Evolutionary conservation across 2,888 invertebrate genomes (phyloP), one percentile per base, ranked within the genome.

Genomic region (Dimorphilus gyrociliatus): DNA sequence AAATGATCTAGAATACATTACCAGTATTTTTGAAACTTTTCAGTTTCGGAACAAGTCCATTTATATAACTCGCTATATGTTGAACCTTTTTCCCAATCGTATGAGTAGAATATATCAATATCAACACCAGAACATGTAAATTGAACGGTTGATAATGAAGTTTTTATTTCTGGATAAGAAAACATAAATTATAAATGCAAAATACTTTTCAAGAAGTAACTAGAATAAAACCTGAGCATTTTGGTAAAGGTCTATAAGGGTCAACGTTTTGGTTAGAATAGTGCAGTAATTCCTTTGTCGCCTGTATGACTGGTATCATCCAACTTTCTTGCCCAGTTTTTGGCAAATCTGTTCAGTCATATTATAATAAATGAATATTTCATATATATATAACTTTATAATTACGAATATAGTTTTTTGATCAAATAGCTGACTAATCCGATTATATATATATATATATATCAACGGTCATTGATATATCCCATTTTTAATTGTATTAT

Each of bases 61-160:
- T n/a, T n/a, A n/a, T n/a, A n/a, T n/a, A n/a, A n/a, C n/a, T n/a
- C n/a, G n/a, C n/a, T n/a, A n/a, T n/a, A n/a, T n/a, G n/a, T n/a
- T n/a, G n/a, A n/a, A n/a, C n/a, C n/a, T n/a, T n/a, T n/a, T n/a
- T 38, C 33, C 42, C 42, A 42, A 30, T 42, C 42, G 14, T 30
- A 34, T 7, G 35, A 32, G 10, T 37, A 16, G 33, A 33, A 27
- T 17, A 42, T 29, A 29, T 42, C 42, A 8, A 42, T 34, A 25
- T 42, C 42, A 15, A 42, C 25, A 12, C 35, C 37, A 4, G n/a
- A n/a, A n/a, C n/a, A n/a, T n/a, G n/a, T n/a, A n/a, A n/a, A n/a
- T n/a, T n/a, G n/a, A n/a, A n/a, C n/a, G n/a, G 8, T 25, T 25
- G 7, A 12, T n/a, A 25, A 25, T 12, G 26, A 10, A 10, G 10